Percentiles rank a stretch among this genome's conserved stretches.
These are phyloP conservation scores for Hiodon tergisus DNA, from an alignment of 2,113 vertebrate genomes.

Conservation along the genomic window DNA sequence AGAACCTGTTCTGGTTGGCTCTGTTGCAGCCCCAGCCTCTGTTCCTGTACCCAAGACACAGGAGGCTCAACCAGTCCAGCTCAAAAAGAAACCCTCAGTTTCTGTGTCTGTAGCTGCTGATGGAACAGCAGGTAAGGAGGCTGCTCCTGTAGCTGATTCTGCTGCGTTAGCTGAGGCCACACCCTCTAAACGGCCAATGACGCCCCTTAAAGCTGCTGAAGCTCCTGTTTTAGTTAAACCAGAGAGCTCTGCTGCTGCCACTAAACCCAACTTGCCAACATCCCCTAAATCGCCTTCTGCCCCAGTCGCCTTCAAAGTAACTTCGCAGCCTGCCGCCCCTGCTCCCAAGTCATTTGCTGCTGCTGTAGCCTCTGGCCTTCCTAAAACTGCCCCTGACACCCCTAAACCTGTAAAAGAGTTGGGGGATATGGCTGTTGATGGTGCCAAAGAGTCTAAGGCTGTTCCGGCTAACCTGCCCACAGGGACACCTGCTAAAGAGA, in stretches of 20 bases:
- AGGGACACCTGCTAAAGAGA: slow-evolving; percentile 35
- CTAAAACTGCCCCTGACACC: slow-evolving; percentile 39
- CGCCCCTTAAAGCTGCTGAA: too few species aligned
- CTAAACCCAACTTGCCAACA: slow-evolving; percentile 19
- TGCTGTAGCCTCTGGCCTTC: slow-evolving; percentile 42
- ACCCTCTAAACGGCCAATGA: slow-evolving; percentile 2
- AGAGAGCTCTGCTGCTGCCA: slow-evolving; percentile 2
- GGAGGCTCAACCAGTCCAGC: slow-evolving; percentile 14
- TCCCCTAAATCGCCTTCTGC: slow-evolving; percentile 36
- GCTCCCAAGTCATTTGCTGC: slow-evolving; percentile 55
- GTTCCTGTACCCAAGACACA: slow-evolving; percentile 2
- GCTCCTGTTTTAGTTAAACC: neutral
- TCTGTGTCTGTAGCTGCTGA: slow-evolving; percentile 17
- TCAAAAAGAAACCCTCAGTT: slow-evolving; percentile 12
- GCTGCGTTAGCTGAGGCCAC: slow-evolving; percentile 18
- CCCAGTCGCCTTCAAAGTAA: slow-evolving; percentile 52
- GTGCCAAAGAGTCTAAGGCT: neutral
- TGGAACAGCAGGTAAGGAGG: too few species aligned
- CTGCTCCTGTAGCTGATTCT: neutral
- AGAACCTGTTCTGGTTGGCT: too few species aligned
- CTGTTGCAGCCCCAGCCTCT: slow-evolving; percentile 25
- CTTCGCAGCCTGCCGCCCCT: slow-evolving; percentile 50
- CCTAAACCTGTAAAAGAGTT: neutral
- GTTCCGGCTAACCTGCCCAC: slow-evolving; percentile 14
- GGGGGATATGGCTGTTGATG: neutral